Percentiles rank a stretch among this genome's conserved stretches.
Conservation (phyloP, 2,888 invertebrate species). For the Unio delphinus region DNA sequence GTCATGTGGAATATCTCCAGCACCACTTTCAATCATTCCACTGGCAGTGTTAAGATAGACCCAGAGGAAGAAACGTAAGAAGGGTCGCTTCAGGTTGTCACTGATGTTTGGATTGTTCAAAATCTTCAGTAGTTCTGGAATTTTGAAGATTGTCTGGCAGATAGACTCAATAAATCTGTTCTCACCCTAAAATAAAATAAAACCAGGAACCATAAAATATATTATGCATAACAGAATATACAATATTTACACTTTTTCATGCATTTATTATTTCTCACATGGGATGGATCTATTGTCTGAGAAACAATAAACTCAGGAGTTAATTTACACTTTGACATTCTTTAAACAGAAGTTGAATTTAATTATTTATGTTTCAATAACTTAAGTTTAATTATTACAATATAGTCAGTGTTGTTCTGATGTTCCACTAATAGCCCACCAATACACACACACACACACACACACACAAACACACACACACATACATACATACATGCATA, state of each 20-base stretch:
- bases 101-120: conserved; percentile 59
- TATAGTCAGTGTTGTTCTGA: too few relatives aligned
- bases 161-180: conserved; percentile 71
- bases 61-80: conserved; percentile 67
- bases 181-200: conserved; percentile 60
- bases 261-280: not conserved
- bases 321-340: too few relatives aligned
- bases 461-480: too few relatives aligned
- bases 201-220: not conserved
- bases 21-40: conserved; percentile 68
- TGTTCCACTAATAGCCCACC: too few relatives aligned
- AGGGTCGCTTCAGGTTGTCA: conserved; percentile 66
- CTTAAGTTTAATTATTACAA: too few relatives aligned
- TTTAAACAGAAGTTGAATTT: too few relatives aligned
- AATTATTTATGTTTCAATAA: too few relatives aligned
- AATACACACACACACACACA: too few relatives aligned
- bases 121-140: conserved; percentile 64
- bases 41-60: conserved; percentile 70
- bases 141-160: conserved; percentile 70
- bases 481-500: too few relatives aligned
- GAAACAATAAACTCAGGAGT: not conserved
- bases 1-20: conserved; percentile 67
- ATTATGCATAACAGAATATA: not conserved
- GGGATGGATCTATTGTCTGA: not conserved
- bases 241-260: not conserved